Evolutionary conservation across 2,888 invertebrate genomes (phyloP).

Genomic region (Falcaria lacertinaria): DNA sequence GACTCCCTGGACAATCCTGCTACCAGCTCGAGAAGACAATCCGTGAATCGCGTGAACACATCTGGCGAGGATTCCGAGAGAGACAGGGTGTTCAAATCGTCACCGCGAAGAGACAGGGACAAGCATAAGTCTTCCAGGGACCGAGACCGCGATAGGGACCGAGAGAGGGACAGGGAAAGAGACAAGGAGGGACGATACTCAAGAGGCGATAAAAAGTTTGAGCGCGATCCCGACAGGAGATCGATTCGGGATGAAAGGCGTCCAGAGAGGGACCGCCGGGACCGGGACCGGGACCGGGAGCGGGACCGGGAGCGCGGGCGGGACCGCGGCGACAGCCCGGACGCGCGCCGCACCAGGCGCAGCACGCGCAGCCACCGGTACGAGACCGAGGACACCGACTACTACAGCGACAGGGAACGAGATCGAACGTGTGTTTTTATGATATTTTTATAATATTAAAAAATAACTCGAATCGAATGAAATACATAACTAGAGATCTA

Average conservation of each 20-base stretch:
- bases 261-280: slow-evolving; percentile 42
- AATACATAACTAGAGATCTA: neutral
- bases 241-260: slow-evolving; percentile 38
- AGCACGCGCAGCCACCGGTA: slow-evolving; percentile 70
- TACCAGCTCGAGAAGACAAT: slow-evolving; percentile 47
- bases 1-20: slow-evolving; percentile 51
- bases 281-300: slow-evolving; percentile 49
- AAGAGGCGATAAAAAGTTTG: slow-evolving; percentile 54
- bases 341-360: slow-evolving; percentile 50
- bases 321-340: slow-evolving; percentile 48
- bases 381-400: slow-evolving; percentile 84
- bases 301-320: slow-evolving; percentile 17
- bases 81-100: slow-evolving; percentile 54
- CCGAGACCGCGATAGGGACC: slow-evolving; percentile 41
- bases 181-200: slow-evolving; percentile 52
- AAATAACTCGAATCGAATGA: too few species aligned
- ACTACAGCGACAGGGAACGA: slow-evolving; percentile 83
- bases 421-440: slow-evolving; percentile 58
- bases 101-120: slow-evolving; percentile 56
- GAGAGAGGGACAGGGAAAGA: slow-evolving; percentile 44
- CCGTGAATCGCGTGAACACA: slow-evolving; percentile 50
- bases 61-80: slow-evolving; percentile 71
- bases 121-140: slow-evolving; percentile 51
- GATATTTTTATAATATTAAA: too few species aligned
- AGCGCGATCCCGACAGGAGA: slow-evolving; percentile 9